Percentiles rank a stretch among this genome's conserved stretches.
These are phyloP conservation scores for Zapornia atra DNA, from an alignment of 2,113 vertebrate genomes.

Conservation along the genomic window DNA sequence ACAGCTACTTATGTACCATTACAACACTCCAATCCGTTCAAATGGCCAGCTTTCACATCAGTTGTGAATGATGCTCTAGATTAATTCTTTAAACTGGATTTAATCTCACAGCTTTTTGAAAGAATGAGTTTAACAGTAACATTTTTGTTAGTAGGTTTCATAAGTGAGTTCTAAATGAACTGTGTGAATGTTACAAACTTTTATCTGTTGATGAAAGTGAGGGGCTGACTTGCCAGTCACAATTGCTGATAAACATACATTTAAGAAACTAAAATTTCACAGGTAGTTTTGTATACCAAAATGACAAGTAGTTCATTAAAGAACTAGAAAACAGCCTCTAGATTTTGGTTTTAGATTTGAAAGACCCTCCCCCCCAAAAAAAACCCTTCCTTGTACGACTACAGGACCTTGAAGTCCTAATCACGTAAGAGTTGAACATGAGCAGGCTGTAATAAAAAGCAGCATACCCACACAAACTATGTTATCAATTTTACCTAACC, in stretches of 20 bases:
- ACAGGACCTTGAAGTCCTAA: background rate
- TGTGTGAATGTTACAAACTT: background rate
- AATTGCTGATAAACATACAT: background rate
- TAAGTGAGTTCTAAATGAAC: no score
- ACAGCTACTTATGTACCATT: background rate
- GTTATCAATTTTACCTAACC: background rate
- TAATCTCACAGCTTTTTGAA: background rate
- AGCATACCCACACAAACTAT: background rate
- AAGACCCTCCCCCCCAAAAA: no score
- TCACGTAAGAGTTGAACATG: fast-evolving
- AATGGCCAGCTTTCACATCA: background rate
- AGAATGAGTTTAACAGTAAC: background rate
- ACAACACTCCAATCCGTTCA: background rate
- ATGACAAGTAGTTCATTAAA: background rate
- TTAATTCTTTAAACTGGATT: background rate
- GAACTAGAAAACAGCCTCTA: background rate
- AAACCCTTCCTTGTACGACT: background rate
- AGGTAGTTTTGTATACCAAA: background rate
- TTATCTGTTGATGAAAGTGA: background rate
- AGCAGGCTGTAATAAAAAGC: background rate
- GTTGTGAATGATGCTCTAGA: background rate
- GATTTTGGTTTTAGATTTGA: background rate
- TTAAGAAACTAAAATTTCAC: background rate
- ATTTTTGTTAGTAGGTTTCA: background rate
- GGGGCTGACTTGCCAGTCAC: background rate